These are phyloP conservation scores for Eunapius fragilis DNA, from an alignment of 37 sponge, comb jelly and placozoan species.

Conservation along the genomic window DNA sequence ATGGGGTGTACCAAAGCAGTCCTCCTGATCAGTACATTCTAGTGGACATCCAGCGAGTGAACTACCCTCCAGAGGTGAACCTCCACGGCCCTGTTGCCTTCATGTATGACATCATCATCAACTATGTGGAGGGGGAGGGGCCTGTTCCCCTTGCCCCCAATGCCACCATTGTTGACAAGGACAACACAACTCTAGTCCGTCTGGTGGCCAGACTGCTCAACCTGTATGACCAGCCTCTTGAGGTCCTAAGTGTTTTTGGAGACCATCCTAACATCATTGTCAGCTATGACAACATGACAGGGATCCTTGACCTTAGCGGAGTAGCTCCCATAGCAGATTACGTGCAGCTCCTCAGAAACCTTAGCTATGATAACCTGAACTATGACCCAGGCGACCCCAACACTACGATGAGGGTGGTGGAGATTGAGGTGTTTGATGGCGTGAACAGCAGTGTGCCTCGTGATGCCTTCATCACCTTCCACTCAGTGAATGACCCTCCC, in stretches of 20 bases:
- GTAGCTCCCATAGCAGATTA: constrained; percentile 60
- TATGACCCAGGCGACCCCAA: constrained; percentile 74
- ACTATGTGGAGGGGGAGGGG: constrained; percentile 80
- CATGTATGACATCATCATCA: constrained; percentile 47
- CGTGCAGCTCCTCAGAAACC: constrained; percentile 48
- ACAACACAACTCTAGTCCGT: constrained; percentile 42
- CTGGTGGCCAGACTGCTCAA: constrained; percentile 49
- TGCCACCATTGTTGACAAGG: constrained; percentile 64
- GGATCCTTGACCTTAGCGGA: constrained; percentile 56
- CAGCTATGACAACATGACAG: constrained; percentile 39
- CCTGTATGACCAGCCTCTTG: constrained; percentile 50
- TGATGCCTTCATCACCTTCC: constrained; percentile 57
- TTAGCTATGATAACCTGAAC: constrained; percentile 75
- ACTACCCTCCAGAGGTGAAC: constrained; percentile 76
- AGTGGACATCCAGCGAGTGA: constrained; percentile 53
- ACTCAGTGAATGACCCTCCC: constrained; percentile 89
- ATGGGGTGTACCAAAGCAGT: constrained; percentile 55
- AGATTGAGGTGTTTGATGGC: constrained; percentile 71
- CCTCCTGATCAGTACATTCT: constrained; percentile 2
- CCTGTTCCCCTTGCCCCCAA: constrained; percentile 59
- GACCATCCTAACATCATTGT: constrained; percentile 34
- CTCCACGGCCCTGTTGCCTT: constrained; percentile 62
- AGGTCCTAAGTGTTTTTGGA: constrained; percentile 53
- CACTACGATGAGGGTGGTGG: constrained; percentile 57
- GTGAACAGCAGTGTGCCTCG: constrained; percentile 41